A percentile compares a stretch with the other conserved stretches of the same genome.
Conservation (phyloP, 2,113 vertebrate species). For the Aptenodytes patagonicus region DNA sequence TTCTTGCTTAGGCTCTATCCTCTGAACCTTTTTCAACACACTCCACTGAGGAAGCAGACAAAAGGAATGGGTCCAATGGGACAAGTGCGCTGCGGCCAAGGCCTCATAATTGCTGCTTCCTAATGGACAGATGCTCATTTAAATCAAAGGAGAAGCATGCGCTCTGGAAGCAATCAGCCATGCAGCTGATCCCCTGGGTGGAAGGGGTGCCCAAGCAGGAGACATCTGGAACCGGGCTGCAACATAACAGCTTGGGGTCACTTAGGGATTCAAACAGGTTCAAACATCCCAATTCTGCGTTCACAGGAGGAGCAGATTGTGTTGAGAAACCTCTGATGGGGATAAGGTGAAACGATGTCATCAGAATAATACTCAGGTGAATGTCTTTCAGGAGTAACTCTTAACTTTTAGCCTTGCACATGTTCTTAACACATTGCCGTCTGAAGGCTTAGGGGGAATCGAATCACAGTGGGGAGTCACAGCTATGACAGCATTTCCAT, state of each 20-base stretch:
- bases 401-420: background rate
- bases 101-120: background rate
- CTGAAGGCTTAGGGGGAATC: background rate
- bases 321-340: background rate
- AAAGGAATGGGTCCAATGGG: background rate
- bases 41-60: background rate
- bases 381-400: background rate
- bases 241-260: background rate
- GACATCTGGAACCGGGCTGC: background rate
- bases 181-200: background rate
- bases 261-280: background rate
- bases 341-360: background rate
- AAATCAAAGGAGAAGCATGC: background rate
- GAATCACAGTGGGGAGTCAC: background rate
- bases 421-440: background rate
- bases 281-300: background rate
- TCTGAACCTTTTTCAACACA: background rate
- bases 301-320: background rate
- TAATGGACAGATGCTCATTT: background rate
- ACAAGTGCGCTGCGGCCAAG: rapidly evolving
- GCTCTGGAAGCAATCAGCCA: rapidly evolving
- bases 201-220: background rate
- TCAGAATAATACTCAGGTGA: background rate
- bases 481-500: background rate
- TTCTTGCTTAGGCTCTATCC: background rate